Evolutionary conservation across 2,113 vertebrate genomes (phyloP), one percentile per base, ranked within the genome.

Genomic region (Neotoma lepida): DNA sequence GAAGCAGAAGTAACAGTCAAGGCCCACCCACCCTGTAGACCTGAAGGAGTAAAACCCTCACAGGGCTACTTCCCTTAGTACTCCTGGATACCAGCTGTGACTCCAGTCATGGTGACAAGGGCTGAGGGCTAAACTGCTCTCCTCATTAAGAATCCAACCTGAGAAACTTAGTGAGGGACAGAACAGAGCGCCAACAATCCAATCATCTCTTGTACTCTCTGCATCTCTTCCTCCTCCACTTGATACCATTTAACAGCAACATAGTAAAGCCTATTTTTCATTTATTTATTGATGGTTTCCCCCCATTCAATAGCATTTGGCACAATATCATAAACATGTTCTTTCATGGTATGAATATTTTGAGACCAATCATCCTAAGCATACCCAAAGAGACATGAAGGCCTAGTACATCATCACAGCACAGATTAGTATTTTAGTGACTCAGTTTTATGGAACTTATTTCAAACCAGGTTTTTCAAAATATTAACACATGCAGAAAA

Each of bases 31-130:
- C 46, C 80, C 88, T 92, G 26, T 33, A 41, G 77, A 81, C 64
- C 77, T 56, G 33, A 74, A 89, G 87, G 82, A 81, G 41, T 41
- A 93, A 93, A 94, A 85, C 80, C 74, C 84, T 91, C 33, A 73
- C 84, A 96, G 86, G 86, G 12, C 78, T 94, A 44, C 46, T 94
- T 88, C 91, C 74, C 85, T 96, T 84, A 94, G 86, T 66, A 66
- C 94, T 87, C 80, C 4, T 12, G 74, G 49, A 87, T 54, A 84
- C 84, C 95, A 95, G 92, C 92, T 94, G 95, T 0, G 56, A 85
- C 88, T 95, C 70, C 56, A 84, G 51, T 46, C 73, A 2, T 3
- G 33, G 86, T 58, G 63, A 89, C 2, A 35, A 20, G 61, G 28
- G 15, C 70, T 71, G 44, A 80, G 20, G 80, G 58, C 61, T 28